phyloP scores from a whole-genome alignment of 2,113 vertebrate genomes.

The Castor canadensis region DNA sequence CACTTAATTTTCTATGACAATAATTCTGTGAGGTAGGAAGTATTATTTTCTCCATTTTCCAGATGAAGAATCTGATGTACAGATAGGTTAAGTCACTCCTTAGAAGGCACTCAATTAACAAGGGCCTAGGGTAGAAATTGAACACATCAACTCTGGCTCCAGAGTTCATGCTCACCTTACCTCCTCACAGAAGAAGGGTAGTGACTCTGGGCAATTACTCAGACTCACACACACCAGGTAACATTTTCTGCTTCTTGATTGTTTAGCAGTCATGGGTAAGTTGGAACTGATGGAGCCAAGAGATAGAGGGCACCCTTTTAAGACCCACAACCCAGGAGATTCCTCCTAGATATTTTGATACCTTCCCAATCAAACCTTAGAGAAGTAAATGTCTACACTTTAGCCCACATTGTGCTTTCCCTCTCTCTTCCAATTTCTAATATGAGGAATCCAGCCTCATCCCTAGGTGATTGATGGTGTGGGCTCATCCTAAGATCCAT shows the following conservation, averaged over 20 bases:
- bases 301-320: not conserved
- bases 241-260: conserved; percentile 31
- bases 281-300: not conserved
- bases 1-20: not conserved
- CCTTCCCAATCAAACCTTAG: conserved; percentile 3
- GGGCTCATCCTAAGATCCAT: not conserved
- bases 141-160: not conserved
- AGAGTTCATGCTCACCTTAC: not conserved
- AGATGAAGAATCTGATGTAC: conserved; percentile 15
- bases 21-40: not conserved
- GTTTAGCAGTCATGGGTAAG: not conserved
- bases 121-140: conserved; percentile 20
- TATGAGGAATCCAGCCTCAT: not conserved
- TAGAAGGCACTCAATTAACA: conserved; percentile 16
- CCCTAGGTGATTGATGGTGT: not conserved
- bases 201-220: not conserved
- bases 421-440: not conserved
- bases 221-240: conserved; percentile 3
- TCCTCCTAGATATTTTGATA: conserved; percentile 19
- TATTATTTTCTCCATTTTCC: conserved; percentile 22
- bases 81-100: conserved; percentile 25
- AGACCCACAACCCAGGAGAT: not conserved
- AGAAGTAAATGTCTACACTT: conserved; percentile 20
- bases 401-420: not conserved
- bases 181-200: conserved; percentile 3